These are phyloP conservation scores for Heliothis virescens DNA, from an alignment of 1,140 invertebrate species.

Conservation along the genomic window DNA sequence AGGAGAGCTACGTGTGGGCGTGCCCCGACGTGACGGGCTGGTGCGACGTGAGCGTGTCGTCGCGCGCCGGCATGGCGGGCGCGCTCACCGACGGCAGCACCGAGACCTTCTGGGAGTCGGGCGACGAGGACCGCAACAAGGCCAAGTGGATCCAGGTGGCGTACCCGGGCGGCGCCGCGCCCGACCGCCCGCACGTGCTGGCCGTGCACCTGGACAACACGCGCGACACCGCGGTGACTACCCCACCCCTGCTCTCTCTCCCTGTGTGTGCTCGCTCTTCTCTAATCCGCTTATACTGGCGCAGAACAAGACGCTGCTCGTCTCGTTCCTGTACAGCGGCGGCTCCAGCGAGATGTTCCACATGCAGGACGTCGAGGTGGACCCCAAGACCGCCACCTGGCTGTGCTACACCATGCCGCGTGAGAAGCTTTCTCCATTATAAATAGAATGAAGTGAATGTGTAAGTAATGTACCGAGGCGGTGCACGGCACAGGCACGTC, in stretches of 20 bases:
- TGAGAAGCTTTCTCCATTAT: slow-evolving; percentile 72
- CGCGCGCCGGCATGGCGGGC: slow-evolving; percentile 96
- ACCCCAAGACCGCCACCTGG: slow-evolving; percentile 93
- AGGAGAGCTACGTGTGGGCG: slow-evolving; percentile 73
- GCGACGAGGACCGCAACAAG: slow-evolving; percentile 98
- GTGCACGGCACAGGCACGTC: slow-evolving; percentile 54
- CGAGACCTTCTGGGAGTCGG: slow-evolving; percentile 99
- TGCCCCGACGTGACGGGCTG: slow-evolving; percentile 88
- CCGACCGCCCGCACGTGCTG: slow-evolving; percentile 89
- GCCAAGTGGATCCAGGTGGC: slow-evolving; percentile 90
- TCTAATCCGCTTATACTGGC: slow-evolving; percentile 61
- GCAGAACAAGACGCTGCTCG: slow-evolving; percentile 95
- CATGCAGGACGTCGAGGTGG: slow-evolving; percentile 93
- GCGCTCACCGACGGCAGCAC: slow-evolving; percentile 97
- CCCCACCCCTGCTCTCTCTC: background rate
- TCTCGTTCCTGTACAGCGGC: slow-evolving; percentile 93
- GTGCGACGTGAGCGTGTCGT: slow-evolving; percentile 95
- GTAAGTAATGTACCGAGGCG: no score
- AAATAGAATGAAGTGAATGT: no score
- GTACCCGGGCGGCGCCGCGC: slow-evolving; percentile 82
- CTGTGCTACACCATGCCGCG: slow-evolving; percentile 92
- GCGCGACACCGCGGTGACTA: slow-evolving; percentile 93
- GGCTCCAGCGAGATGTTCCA: slow-evolving; percentile 93
- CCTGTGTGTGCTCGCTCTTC: background rate
- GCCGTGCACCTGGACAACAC: slow-evolving; percentile 98